phyloP scores from a whole-genome alignment of 1,140 invertebrate species.

The Heliconius congener region DNA sequence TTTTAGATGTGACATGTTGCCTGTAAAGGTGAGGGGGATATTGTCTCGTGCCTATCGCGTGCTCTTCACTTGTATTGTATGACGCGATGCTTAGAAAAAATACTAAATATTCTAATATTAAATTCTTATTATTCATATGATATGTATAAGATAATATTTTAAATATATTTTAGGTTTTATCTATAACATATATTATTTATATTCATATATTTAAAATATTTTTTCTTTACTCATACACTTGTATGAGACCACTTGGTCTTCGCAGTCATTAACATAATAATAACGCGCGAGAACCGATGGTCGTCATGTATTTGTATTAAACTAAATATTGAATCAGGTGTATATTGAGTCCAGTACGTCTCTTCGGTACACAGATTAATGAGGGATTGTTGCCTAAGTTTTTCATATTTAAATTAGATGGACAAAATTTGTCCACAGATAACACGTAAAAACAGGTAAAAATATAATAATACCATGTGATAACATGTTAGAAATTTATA shows the following conservation, averaged over 20 bases:
- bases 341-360: slow-evolving; percentile 59
- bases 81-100: slow-evolving; percentile 49
- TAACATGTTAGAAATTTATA: slow-evolving; percentile 14
- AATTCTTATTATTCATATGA: slow-evolving; percentile 15
- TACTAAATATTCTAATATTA: too few species aligned
- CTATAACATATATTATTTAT: slow-evolving; percentile 31
- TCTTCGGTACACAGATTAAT: slow-evolving; percentile 69
- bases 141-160: neutral
- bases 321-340: slow-evolving; percentile 79
- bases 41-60: slow-evolving; percentile 74
- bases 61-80: slow-evolving; percentile 55
- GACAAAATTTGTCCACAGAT: slow-evolving; percentile 3
- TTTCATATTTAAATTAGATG: slow-evolving; percentile 34
- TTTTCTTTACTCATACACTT: slow-evolving; percentile 30
- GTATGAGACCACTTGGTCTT: slow-evolving; percentile 35
- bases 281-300: slow-evolving; percentile 63
- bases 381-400: slow-evolving; percentile 62
- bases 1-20: slow-evolving; percentile 74
- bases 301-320: slow-evolving; percentile 74
- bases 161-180: neutral
- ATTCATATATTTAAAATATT: slow-evolving; percentile 37
- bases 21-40: slow-evolving; percentile 71
- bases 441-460: neutral
- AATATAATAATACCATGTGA: neutral
- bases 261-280: slow-evolving; percentile 76